These are phyloP conservation scores for Candidula unifasciata DNA, from an alignment of 2,888 invertebrate species.

Conservation along the genomic window DNA sequence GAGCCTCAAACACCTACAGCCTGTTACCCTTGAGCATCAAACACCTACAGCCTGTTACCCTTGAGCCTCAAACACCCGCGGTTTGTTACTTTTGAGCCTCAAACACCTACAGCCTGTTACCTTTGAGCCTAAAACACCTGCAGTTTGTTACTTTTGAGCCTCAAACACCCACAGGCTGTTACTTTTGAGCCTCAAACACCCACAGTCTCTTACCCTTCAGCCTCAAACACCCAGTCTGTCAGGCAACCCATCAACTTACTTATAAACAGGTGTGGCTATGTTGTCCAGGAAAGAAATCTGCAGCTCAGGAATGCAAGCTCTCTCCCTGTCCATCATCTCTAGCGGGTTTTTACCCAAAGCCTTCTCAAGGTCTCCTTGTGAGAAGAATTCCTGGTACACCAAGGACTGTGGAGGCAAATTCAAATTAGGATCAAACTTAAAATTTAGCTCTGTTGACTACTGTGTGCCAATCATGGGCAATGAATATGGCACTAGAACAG, in stretches of 20 bases:
- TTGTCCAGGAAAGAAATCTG: conserved; percentile 86
- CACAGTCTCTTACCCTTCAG: too few species aligned
- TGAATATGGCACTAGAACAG: too few species aligned
- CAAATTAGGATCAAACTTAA: too few species aligned
- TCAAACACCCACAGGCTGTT: background rate
- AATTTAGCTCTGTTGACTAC: too few species aligned
- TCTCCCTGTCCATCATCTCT: conserved; percentile 89
- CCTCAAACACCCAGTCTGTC: too few species aligned
- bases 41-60: background rate
- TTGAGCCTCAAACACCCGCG: background rate
- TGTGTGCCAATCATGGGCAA: too few species aligned
- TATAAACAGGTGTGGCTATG: conserved; percentile 81
- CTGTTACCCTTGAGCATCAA: background rate
- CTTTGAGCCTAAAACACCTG: background rate
- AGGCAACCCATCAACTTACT: conserved; percentile 71
- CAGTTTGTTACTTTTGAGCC: background rate
- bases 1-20: background rate
- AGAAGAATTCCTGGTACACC: conserved; percentile 90
- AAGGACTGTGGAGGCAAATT: too few species aligned
- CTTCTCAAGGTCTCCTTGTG: conserved; percentile 90
- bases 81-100: background rate
- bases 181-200: background rate
- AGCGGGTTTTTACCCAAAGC: conserved; percentile 85
- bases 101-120: background rate
- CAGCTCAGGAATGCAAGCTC: conserved; percentile 88